phyloP scores from a whole-genome alignment of 2,888 invertebrate species.

The Lepidonotus clava region DNA sequence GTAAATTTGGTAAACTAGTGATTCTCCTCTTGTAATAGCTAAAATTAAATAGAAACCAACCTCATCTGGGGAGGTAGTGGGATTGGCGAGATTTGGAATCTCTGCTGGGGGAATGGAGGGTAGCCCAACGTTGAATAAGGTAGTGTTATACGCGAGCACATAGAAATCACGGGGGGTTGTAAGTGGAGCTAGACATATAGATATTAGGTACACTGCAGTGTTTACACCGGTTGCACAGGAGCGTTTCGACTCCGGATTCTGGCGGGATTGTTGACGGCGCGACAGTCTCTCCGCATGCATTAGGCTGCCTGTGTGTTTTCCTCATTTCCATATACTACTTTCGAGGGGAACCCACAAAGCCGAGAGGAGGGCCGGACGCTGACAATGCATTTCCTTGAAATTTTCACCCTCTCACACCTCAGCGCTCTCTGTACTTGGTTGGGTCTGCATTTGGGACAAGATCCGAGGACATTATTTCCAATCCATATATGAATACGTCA shows the following conservation, averaged over 20 bases:
- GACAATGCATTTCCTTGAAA: constrained; percentile 34
- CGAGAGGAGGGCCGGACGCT: background rate
- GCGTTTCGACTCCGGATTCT: background rate
- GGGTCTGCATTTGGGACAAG: background rate
- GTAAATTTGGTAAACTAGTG: too few relatives aligned
- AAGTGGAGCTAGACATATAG: background rate
- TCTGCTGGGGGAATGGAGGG: too few relatives aligned
- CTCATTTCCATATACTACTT: constrained; percentile 32
- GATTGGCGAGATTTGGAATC: too few relatives aligned
- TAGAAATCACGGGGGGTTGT: too few relatives aligned
- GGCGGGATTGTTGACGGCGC: constrained; percentile 21
- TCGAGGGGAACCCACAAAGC: background rate
- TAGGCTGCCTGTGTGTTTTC: background rate
- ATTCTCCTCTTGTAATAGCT: too few relatives aligned
- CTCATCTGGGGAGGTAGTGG: too few relatives aligned
- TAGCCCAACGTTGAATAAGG: too few relatives aligned
- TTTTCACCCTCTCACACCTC: background rate
- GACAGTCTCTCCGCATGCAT: background rate
- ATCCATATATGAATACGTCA: constrained; percentile 50
- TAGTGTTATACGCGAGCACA: too few relatives aligned
- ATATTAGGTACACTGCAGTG: background rate
- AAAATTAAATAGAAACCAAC: too few relatives aligned
- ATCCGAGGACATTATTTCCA: constrained; percentile 34
- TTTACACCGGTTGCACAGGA: background rate
- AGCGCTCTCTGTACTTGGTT: background rate